Conservation (phyloP, 2,113 vertebrate species). For the Melanocharis versteri region DNA sequence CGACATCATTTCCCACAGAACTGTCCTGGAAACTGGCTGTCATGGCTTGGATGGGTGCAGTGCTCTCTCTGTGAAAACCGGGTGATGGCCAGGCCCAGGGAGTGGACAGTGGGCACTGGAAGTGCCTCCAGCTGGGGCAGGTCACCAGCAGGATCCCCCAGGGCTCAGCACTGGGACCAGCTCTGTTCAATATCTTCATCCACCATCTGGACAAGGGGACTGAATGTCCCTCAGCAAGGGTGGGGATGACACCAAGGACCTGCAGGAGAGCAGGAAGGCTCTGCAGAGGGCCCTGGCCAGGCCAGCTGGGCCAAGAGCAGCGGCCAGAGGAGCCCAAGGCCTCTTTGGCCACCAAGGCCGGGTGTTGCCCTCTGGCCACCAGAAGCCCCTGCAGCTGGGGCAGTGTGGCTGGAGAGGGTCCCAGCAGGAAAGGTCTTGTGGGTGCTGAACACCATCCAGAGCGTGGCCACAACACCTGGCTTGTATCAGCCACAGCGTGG, state of each 20-base stretch:
- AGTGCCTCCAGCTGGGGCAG: not conserved
- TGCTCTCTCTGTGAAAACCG: accelerated
- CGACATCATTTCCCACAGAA: not conserved
- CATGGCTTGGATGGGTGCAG: too few relatives aligned
- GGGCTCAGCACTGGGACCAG: accelerated
- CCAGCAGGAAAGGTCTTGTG: too few relatives aligned
- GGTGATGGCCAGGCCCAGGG: not conserved
- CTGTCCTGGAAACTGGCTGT: not conserved
- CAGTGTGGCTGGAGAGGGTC: not conserved
- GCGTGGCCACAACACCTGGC: not conserved
- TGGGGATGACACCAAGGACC: too few relatives aligned
- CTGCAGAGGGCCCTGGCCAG: not conserved
- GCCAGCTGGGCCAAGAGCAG: not conserved
- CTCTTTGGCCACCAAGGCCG: not conserved
- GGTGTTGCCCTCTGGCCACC: not conserved
- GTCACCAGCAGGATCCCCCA: not conserved
- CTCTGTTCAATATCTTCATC: accelerated
- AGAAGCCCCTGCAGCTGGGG: not conserved
- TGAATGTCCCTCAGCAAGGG: accelerated
- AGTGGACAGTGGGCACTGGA: not conserved
- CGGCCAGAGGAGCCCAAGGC: accelerated
- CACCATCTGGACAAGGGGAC: accelerated
- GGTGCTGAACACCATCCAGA: not conserved
- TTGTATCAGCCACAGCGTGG: too few relatives aligned
- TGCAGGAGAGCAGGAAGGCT: not conserved